Evolutionary conservation across 2,888 invertebrate genomes (phyloP), one percentile per base, ranked within the genome.

Genomic region (Tribolium freemani): DNA sequence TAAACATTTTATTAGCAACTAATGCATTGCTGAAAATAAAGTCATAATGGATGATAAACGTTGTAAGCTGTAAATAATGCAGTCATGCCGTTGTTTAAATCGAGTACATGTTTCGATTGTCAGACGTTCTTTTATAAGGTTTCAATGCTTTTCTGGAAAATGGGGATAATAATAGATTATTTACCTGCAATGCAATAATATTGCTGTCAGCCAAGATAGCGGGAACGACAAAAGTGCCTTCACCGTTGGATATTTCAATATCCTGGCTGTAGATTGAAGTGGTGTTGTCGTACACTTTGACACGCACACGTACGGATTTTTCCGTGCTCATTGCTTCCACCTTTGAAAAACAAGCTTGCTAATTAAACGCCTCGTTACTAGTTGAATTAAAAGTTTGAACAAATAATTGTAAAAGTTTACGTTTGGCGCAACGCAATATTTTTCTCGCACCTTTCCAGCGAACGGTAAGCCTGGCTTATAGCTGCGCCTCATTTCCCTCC

Each of bases 251-350:
- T 87, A 92, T 91, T 84, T 92, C 92, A 60, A 92, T 91, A 76
- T 92, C 92, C 83, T 92, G 92, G 75, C 91, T 92, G 84, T 92
- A 92, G 83, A 92, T 91, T 75, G 91, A 90, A 0, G 91, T 92
- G 6, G 89, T 89, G 82, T 91, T 91, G 77, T 92, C 91, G 79
- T 91, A 91, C 0, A 92, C 88, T 85, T 91, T 91, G 10, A 92
- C 91, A 0, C 91, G 88, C 3, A 92, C 91, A 45, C 91, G 87
- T 0, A 92, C 91, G 0, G 88, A 88, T 81, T 90, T 90, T 81
- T 92, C 92, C 0, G 91, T 91, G 81, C 91, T 92, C 88, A 91
- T 90, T 13, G 91, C 91, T 87, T 91, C 91, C 30, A 92, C 91
- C 91, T 91, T 84, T 2, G 82, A 38, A 38, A 38, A 38, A 38